phyloP scores from a whole-genome alignment of 2,797 vertebrate genomes.

The Leucoraja ocellata region DNA sequence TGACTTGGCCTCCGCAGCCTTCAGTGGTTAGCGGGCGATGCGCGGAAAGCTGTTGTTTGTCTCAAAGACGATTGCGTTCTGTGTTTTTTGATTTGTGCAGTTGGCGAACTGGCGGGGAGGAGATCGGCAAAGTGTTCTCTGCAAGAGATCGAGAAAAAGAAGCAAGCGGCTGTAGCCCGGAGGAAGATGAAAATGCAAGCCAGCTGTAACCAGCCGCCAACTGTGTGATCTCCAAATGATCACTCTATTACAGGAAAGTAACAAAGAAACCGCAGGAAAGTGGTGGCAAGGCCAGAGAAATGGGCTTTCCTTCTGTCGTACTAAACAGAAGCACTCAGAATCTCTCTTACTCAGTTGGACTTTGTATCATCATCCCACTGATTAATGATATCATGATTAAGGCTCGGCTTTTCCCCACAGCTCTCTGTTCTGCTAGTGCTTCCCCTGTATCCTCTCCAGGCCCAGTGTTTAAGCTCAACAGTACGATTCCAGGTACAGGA shows the following conservation, averaged over 20 bases:
- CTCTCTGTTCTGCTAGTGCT: not conserved
- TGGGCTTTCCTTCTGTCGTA: not conserved
- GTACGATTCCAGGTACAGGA: too few species aligned
- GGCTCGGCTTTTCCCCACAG: not conserved
- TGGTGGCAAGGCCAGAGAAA: not conserved
- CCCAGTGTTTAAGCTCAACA: not conserved
- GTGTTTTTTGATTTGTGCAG: conserved; percentile 54
- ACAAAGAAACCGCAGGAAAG: not conserved
- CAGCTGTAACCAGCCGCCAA: conserved; percentile 51
- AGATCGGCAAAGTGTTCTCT: conserved; percentile 65
- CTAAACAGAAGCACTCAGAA: too few species aligned
- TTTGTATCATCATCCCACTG: not conserved
- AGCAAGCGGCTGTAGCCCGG: conserved; percentile 79
- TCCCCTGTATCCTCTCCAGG: not conserved
- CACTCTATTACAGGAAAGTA: not conserved
- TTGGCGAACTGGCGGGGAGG: conserved; percentile 60
- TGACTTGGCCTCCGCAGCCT: too few species aligned
- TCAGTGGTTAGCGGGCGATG: too few species aligned
- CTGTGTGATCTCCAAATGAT: conserved; percentile 45
- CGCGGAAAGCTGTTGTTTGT: conserved; percentile 38
- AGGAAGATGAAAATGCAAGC: conserved; percentile 66
- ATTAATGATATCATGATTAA: not conserved
- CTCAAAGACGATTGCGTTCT: conserved; percentile 47
- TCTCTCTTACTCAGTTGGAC: not conserved
- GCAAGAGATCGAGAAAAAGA: conserved; percentile 84